A percentile compares a stretch with the other conserved stretches of the same genome.
phyloP scores from a whole-genome alignment of 2,797 vertebrate genomes.

The Chrysocyon brachyurus region DNA sequence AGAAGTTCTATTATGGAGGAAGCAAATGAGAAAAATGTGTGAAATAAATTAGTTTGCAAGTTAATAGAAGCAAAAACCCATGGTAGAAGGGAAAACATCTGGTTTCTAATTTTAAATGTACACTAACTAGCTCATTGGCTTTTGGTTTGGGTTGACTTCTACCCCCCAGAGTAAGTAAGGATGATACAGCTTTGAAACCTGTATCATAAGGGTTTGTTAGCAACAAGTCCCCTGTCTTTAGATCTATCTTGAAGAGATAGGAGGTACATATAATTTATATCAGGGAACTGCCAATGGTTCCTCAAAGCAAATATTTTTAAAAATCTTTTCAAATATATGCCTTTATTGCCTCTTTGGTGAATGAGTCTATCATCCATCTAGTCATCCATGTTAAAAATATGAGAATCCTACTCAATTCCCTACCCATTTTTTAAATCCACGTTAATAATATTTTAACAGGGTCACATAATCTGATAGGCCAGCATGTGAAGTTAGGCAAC shows the following conservation, averaged over 20 bases:
- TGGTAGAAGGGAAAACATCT: not conserved
- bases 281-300: not conserved
- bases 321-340: not conserved
- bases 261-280: not conserved
- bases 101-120: not conserved
- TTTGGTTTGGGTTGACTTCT: not conserved
- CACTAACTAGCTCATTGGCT: not conserved
- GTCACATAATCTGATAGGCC: not conserved
- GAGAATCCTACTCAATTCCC: not conserved
- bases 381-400: not conserved
- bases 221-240: not conserved
- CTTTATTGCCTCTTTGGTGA: not conserved
- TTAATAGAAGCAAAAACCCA: not conserved
- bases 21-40: not conserved
- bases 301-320: conserved; percentile 20
- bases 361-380: not conserved
- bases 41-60: not conserved
- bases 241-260: conserved; percentile 13
- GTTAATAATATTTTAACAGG: not conserved
- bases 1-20: not conserved
- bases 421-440: not conserved
- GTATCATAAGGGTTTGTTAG: not conserved
- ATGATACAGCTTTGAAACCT: not conserved
- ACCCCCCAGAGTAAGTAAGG: not conserved
- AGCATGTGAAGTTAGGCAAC: not conserved